Base-by-base conservation (phyloP, 2,888 invertebrate genomes). In the Boloria selene region DNA sequence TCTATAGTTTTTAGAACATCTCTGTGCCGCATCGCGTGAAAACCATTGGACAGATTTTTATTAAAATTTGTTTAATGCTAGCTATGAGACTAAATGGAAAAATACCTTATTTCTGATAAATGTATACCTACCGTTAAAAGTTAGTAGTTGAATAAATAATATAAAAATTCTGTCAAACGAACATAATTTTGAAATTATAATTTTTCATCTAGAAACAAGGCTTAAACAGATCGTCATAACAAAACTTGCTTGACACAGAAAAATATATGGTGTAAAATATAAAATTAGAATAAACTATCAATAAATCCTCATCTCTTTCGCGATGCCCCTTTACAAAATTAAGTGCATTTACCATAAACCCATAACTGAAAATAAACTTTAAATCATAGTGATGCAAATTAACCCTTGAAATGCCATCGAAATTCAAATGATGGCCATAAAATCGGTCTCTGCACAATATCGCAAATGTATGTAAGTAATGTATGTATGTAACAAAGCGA, bases 351-450 rank as follows among this genome's bases (percentile, higher is more conserved):
- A 51, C 38, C 49, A 38, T 14, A 60, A 53, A 61, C 49, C 64
- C 44, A 60, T 60, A 72, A 69, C 83, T 84, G 86, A 87, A 87
- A 79, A 85, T 82, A 85, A 79, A 81, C 80, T 77, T 77, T 89
- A 89, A 88, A 88, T 90, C 89, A 90, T 88, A 91, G 89, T 90
- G 86, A 92, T 90, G 90, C 88, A 91, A 90, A 92, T 88, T 67
- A 82, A 77, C 85, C 84, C 83, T 83, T 86, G 82, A 83, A 81
- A 83, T 67, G 75, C 80, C 81, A 84, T 83, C 81, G 79, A 86
- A 86, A 89, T 88, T 90, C 83, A 89, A 90, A 90, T 86, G 77
- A 81, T 75, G 75, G 75, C 90, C 88, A 91, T 91, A 89, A 91
- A 92, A 90, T 91, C 86, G 88, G 85, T 86, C 79, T 79, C 73